Base-by-base conservation (phyloP, 1,140 invertebrate genomes). In the Drosophila rhopaloa region DNA sequence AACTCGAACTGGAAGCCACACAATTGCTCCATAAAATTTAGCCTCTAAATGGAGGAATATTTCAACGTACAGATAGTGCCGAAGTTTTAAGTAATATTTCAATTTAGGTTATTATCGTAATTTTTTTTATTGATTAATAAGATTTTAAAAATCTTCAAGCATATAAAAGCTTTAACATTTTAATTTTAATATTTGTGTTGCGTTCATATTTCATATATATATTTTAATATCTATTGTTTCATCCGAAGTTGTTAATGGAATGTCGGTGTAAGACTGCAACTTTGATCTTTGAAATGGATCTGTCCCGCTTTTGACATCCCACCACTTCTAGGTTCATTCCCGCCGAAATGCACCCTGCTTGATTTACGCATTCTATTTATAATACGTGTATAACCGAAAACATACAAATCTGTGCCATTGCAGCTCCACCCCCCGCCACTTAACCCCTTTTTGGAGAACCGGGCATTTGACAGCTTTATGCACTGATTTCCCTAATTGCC, bases 401-500 rank as follows among this genome's bases (percentile, higher is more conserved):
- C 43, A 32, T 51, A 8, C 8, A 56, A 70, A 70, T 70, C 48
- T 55, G 50, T 70, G 63, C 50, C 62, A 47, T 13, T 14, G 32
- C 59, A 38, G 32, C 59, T 14, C 27, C 24, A 27, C 24, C 46
- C 13, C 46, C 24, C 47, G 27, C 13, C 47, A 51, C 19, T 32
- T 40, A 53, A 47, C 35, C 63, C 41, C 43, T 47, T 71, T 55
- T 46, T 19, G 16, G 27, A 10, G 11, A 46, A 68, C 27, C 11
- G 41, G 37, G 46, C 16, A 70, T 56, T 47, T 70, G 67, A 71
- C 67, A 71, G 67, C 51, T 71, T 70, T 68, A 71, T 71, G 50
- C 53, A 71, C 50, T 57, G 67, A 70, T 71, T 70, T 70, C 44
- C 32, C 63, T 71, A 71, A 71, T 71, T 71, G 67, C 67, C 46